Base-by-base conservation (phyloP, 2,113 vertebrate species). In the Cettia cetti region DNA sequence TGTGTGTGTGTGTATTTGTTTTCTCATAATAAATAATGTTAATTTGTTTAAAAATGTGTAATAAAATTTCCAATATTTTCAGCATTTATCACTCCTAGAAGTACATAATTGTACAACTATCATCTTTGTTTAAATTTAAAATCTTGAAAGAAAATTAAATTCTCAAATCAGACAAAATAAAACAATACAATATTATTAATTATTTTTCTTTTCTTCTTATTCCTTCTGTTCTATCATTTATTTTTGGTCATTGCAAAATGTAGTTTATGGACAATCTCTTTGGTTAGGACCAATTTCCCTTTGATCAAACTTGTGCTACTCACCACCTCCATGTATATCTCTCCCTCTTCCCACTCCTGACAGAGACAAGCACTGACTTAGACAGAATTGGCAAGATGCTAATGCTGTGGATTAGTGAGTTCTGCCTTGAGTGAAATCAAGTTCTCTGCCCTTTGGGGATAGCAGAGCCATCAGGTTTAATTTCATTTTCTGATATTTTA, bases 401-500 rank as follows among this genome's bases (percentile, higher is more conserved):
- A 95, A 96, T 93, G 86, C 81, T 97, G 78, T 57, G 78, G 81
- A 94, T 97, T 92, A 78, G 66, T 56, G 84, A 86, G 30, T 76
- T 94, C 80, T 96, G 84, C 92, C 94, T 90, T 68, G 52, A 94
- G 89, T 92, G 71, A 96, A 97, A 89, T 92, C 86, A 94, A 92
- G 78, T 92, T 94, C 95, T 95, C 49, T 87, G 35, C 54, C 88
- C 96, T 75, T 53, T 90, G 92, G 95, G 92, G 57, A 95, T 44
- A 88, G 59, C 64, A 44, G 22, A 94, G 77, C 87, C 79, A 92
- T 97, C 96, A 96, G 89, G 90, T 97, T 89, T 95, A 95, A 97
- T 97, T 97, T 96, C 61, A 75, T 96, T 95, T 96, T 94, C 92
- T 97, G 90, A 61, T 96, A 96, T 96, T 97, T 97, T 96, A 96